A percentile compares a stretch with the other conserved stretches of the same genome.
Evolutionary conservation across 2,888 invertebrate genomes (phyloP).

Genomic region (Drosophila percnosoma): DNA sequence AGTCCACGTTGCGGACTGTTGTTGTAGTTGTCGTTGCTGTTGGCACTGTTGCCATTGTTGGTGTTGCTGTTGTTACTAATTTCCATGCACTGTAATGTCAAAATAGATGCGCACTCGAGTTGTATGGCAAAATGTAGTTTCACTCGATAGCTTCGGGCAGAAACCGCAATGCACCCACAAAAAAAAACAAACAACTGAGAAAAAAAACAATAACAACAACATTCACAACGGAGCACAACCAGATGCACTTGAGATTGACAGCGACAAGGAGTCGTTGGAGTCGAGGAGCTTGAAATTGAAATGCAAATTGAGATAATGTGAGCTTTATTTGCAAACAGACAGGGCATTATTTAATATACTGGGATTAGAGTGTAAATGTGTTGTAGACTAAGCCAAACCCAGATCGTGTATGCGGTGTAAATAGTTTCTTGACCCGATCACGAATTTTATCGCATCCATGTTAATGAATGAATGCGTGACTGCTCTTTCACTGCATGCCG

Average conservation of each 20-base stretch:
- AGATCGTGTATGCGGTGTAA: constrained; percentile 3
- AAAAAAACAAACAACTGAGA: neutral
- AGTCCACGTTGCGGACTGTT: constrained; percentile 20
- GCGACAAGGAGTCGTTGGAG: constrained; percentile 27
- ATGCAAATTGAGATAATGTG: constrained; percentile 42
- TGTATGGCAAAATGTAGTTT: constrained; percentile 30
- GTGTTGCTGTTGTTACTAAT: constrained; percentile 44
- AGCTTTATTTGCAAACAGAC: constrained; percentile 30
- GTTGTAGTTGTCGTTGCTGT: neutral
- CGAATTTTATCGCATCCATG: constrained; percentile 46
- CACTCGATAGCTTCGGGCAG: constrained; percentile 30
- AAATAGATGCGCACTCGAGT: constrained; percentile 45
- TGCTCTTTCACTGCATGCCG: constrained; percentile 49
- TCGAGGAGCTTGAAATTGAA: constrained; percentile 30
- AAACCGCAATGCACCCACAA: constrained; percentile 51
- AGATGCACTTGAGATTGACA: constrained; percentile 59
- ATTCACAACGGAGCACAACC: constrained; percentile 2
- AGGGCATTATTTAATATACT: constrained; percentile 31
- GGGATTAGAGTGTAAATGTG: constrained; percentile 12
- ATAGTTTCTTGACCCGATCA: constrained; percentile 60
- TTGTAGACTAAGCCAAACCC: constrained; percentile 17
- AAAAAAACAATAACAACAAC: neutral
- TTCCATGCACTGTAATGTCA: constrained; percentile 49
- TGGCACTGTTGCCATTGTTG: constrained; percentile 5
- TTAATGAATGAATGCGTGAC: constrained; percentile 57